phyloP scores from a whole-genome alignment of 2,797 vertebrate genomes.

The Adelosebastes latens region DNA sequence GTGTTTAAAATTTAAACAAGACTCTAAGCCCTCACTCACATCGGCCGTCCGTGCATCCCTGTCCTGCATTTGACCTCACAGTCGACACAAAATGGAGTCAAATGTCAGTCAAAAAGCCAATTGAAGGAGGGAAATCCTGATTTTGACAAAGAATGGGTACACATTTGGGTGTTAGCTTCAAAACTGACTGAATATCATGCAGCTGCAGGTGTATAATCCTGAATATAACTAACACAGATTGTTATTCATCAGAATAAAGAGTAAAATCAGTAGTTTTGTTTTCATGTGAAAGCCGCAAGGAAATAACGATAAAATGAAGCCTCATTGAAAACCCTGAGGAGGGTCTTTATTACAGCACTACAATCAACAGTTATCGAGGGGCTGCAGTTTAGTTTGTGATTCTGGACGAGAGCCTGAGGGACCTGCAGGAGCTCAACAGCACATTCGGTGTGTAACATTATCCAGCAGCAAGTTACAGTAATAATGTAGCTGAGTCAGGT shows the following conservation, averaged over 20 bases:
- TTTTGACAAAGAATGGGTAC: not conserved
- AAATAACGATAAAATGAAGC: not conserved
- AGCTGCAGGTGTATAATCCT: not conserved
- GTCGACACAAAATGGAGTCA: constrained; percentile 24
- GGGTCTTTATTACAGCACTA: not conserved
- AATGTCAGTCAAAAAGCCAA: not conserved
- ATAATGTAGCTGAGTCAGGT: constrained; percentile 39
- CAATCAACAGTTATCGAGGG: constrained; percentile 2
- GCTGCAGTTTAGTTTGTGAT: not conserved
- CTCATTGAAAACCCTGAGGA: not conserved
- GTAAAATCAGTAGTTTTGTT: not conserved
- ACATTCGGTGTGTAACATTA: constrained; percentile 10
- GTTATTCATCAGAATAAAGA: not conserved
- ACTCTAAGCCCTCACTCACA: constrained; percentile 43
- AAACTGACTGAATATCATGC: not conserved
- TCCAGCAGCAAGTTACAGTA: constrained; percentile 15
- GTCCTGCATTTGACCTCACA: constrained; percentile 48
- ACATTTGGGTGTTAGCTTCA: not conserved
- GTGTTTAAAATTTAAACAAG: constrained; percentile 74
- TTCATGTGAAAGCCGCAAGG: not conserved
- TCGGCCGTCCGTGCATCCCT: not conserved
- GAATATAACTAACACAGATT: not conserved
- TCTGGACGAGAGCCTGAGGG: not conserved
- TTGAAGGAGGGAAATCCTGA: not conserved
- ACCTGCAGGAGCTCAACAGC: not conserved